Conservation (phyloP, 2,113 vertebrate species). For the Callopanchax toddi region DNA sequence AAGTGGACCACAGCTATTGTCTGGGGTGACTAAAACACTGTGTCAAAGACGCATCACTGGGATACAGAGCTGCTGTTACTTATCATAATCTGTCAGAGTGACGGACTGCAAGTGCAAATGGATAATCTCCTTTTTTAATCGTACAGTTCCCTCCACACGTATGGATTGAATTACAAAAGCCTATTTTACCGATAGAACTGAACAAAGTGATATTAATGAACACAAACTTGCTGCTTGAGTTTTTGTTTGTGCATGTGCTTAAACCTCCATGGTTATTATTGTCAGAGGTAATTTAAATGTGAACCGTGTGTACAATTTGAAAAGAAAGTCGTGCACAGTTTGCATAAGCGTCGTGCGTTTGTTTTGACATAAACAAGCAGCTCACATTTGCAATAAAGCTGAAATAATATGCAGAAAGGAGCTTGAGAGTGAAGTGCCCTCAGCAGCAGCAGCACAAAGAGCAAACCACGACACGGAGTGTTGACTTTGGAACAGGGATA, state of each 20-base stretch:
- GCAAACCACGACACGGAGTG: constrained; percentile 1
- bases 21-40: constrained; percentile 45
- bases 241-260: neutral
- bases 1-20: constrained; percentile 66
- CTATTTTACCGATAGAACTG: neutral
- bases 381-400: neutral
- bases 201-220: neutral
- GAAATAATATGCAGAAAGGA: constrained; percentile 17
- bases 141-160: neutral
- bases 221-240: neutral
- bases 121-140: constrained; percentile 12
- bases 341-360: neutral
- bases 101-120: constrained; percentile 28
- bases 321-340: constrained; percentile 4
- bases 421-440: constrained; percentile 33
- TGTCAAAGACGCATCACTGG: constrained; percentile 37
- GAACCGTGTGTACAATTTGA: neutral
- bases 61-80: constrained; percentile 31
- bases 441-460: constrained; percentile 32
- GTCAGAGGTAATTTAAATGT: constrained; percentile 14
- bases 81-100: constrained; percentile 14
- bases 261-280: neutral
- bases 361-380: constrained; percentile 21
- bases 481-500: constrained; percentile 26
- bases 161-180: neutral